A percentile compares a stretch with the other conserved stretches of the same genome.
These are phyloP conservation scores for Florisuga fusca DNA, from an alignment of 2,797 vertebrate species.

Conservation along the genomic window DNA sequence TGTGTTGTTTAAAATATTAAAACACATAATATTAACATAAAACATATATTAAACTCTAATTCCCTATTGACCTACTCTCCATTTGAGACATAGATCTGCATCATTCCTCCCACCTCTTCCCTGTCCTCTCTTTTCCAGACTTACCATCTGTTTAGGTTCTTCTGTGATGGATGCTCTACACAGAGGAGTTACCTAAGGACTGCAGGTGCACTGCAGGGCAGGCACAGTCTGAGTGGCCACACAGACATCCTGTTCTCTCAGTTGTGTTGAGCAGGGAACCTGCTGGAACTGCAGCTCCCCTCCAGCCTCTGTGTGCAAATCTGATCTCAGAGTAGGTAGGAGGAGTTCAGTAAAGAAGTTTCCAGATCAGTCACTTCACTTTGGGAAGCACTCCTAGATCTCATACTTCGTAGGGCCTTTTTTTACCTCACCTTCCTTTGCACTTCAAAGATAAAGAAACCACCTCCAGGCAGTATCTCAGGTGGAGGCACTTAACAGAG, in stretches of 20 bases:
- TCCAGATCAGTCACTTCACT: neutral
- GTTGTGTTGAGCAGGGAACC: neutral
- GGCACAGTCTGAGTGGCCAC: rapidly evolving
- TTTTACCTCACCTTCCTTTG: neutral
- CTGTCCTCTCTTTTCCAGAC: neutral
- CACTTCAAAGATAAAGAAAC: neutral
- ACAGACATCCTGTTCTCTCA: rapidly evolving
- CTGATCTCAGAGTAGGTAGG: neutral
- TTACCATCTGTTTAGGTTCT: neutral
- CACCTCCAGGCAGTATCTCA: neutral
- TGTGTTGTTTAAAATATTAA: neutral
- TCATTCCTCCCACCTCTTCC: neutral
- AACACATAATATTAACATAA: neutral
- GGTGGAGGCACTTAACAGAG: neutral
- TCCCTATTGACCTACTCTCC: neutral
- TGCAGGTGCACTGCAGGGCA: neutral
- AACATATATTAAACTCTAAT: neutral
- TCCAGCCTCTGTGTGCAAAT: neutral
- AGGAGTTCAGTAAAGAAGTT: neutral
- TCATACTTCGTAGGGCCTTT: neutral
- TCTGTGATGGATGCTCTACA: neutral
- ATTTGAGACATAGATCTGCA: neutral
- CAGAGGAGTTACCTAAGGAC: neutral
- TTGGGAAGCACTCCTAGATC: neutral
- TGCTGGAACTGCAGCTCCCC: neutral